These are phyloP conservation scores for Caenorhabditis doughertyi DNA, from an alignment of 2,888 invertebrate genomes.

Conservation along the genomic window DNA sequence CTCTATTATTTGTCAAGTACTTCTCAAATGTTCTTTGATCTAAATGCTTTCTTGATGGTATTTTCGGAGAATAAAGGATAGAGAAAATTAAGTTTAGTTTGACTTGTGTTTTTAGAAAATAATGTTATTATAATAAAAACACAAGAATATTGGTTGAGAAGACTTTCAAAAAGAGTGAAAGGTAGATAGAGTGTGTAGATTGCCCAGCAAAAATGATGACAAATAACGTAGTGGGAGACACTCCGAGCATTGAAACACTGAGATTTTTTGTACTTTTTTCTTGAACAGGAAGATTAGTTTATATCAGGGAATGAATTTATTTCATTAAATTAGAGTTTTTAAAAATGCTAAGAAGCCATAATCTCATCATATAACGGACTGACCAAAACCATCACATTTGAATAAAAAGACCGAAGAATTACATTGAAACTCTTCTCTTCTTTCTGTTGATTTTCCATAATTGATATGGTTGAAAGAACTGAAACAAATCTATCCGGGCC, in stretches of 20 bases:
- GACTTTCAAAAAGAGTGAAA: background rate
- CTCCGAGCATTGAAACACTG: constrained; percentile 14
- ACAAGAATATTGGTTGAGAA: background rate
- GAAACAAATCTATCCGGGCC: constrained; percentile 29
- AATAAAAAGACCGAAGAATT: constrained; percentile 19
- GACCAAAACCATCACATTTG: background rate
- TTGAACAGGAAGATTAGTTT: background rate
- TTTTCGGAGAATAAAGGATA: background rate
- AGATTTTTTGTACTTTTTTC: background rate
- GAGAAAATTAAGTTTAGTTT: too few species aligned
- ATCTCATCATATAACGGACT: constrained; percentile 51
- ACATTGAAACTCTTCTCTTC: constrained; percentile 38
- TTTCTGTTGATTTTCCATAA: constrained; percentile 29
- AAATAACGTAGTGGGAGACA: background rate
- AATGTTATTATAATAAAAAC: too few species aligned
- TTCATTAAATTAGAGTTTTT: background rate
- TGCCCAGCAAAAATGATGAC: constrained; percentile 14
- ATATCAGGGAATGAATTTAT: background rate
- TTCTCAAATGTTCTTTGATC: background rate
- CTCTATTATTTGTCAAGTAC: constrained; percentile 21
- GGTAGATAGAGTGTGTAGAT: background rate
- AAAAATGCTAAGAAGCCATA: constrained; percentile 19
- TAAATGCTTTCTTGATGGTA: background rate
- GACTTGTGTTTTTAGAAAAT: too few species aligned
- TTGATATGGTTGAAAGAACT: constrained; percentile 24